Base-by-base conservation (phyloP, 1,140 invertebrate species). In the Dendroctonus valens region DNA sequence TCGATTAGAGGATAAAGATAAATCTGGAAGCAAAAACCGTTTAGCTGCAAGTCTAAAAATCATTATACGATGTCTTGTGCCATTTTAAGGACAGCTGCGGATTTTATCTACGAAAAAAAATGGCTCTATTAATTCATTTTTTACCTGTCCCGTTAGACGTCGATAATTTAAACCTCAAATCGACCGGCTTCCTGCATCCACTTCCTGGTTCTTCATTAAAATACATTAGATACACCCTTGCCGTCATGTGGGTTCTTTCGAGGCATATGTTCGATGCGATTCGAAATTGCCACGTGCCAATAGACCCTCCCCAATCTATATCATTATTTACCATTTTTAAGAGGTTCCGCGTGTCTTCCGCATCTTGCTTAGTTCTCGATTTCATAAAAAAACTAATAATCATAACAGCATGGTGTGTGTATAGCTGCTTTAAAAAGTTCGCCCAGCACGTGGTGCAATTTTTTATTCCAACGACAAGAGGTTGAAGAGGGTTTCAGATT, bases 131-230 rank as follows among this genome's bases (percentile, higher is more conserved):
- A 26, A 26, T 26, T 26, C 42, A 46, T 11, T 55, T 51, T 54
- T 49, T 52, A 63, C 60, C 60, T 63, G 60, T 53, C 60, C 50
- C 40, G 11, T 40, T 8, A 44, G 37, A 12, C 41, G 39, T 26
- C 38, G 46, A 59, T 59, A 39, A 15, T 61, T 61, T 61, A 61
- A 63, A 63, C 60, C 51, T 44, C 60, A 63, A 12, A 63, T 42
- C 50, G 48, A 53, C 41, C 41, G 26, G 54, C 54, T 54, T 50
- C 11, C 41, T 54, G 15, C 12, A 63, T 63, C 51, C 46, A 54
- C 60, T 63, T 63, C 60, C 60, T 63, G 60, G 48, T 53, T 54
- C 50, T 44, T 63, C 60, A 63, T 63, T 63, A 63, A 48, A 54
- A 53, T 63, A 15, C 51, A 63, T 63, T 63, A 49, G 60, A 63